Evolutionary conservation across 2,113 vertebrate genomes (phyloP).

Genomic region (Tringa solitaria): DNA sequence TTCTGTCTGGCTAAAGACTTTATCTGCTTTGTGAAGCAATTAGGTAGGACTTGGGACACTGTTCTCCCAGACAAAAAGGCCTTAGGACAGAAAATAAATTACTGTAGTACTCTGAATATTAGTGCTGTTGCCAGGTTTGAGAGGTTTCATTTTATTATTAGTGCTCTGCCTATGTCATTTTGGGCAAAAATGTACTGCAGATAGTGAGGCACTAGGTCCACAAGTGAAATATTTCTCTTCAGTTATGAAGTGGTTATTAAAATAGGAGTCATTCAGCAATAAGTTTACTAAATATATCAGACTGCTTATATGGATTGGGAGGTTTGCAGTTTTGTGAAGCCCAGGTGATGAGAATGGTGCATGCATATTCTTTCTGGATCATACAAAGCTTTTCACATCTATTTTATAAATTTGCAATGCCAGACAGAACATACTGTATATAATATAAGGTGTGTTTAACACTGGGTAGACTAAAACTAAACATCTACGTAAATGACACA

Average conservation of each 20-base stretch:
- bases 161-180: not conserved
- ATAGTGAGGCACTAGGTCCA: not conserved
- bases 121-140: not conserved
- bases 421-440: not conserved
- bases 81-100: not conserved
- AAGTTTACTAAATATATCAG: not conserved
- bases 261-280: not conserved
- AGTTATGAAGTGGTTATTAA: not conserved
- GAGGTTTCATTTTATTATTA: not conserved
- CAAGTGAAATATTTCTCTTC: not conserved
- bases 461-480: not conserved
- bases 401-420: not conserved
- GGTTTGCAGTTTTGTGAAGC: not conserved
- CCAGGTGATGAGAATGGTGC: not conserved
- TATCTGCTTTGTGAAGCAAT: not conserved
- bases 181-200: not conserved
- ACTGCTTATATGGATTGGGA: not conserved
- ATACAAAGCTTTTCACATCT: not conserved
- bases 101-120: not conserved
- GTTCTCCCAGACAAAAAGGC: not conserved
- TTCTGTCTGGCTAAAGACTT: not conserved
- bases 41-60: conserved; percentile 4
- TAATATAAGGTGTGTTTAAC: not conserved
- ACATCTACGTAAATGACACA: not conserved
- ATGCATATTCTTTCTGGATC: not conserved